Evolutionary conservation across 2,113 vertebrate species (phyloP).

Genomic region (Podilymbus podiceps): DNA sequence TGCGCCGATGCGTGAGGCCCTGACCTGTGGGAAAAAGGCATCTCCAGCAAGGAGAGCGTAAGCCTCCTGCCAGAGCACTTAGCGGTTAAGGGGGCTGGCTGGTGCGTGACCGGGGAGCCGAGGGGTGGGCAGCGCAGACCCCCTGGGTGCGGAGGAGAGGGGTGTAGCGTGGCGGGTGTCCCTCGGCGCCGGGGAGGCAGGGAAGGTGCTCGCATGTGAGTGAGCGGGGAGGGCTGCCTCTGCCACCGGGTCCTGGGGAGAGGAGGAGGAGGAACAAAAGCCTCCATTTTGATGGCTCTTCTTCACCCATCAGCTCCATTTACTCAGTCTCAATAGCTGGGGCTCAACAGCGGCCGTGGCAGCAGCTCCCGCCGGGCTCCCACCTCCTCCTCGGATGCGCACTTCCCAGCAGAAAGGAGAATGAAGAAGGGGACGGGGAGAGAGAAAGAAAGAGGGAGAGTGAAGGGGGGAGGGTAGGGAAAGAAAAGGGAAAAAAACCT

Average conservation of each 20-base stretch:
- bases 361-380: slow-evolving; percentile 51
- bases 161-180: rapidly evolving
- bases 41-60: rapidly evolving
- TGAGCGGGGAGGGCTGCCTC: not conserved
- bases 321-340: slow-evolving; percentile 78
- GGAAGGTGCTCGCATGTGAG: not conserved
- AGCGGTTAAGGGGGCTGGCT: not conserved
- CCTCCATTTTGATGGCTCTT: slow-evolving; percentile 70
- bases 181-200: rapidly evolving
- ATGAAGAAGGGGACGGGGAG: slow-evolving; percentile 44
- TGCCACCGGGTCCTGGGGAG: not conserved
- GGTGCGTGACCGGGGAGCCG: rapidly evolving
- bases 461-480: slow-evolving; percentile 67
- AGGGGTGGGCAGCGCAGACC: not conserved
- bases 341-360: slow-evolving; percentile 46
- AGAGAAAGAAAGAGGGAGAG: slow-evolving; percentile 46
- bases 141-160: rapidly evolving
- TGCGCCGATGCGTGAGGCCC: rapidly evolving
- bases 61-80: not conserved
- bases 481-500: slow-evolving; percentile 82
- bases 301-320: slow-evolving; percentile 80
- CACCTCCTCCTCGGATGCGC: slow-evolving; percentile 71
- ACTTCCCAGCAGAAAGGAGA: slow-evolving; percentile 76
- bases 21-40: not conserved
- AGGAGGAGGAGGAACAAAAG: slow-evolving; percentile 70